Evolutionary conservation across 64 coral and sea anemone genomes (phyloP).

Genomic region (Pocillopora damicornis): DNA sequence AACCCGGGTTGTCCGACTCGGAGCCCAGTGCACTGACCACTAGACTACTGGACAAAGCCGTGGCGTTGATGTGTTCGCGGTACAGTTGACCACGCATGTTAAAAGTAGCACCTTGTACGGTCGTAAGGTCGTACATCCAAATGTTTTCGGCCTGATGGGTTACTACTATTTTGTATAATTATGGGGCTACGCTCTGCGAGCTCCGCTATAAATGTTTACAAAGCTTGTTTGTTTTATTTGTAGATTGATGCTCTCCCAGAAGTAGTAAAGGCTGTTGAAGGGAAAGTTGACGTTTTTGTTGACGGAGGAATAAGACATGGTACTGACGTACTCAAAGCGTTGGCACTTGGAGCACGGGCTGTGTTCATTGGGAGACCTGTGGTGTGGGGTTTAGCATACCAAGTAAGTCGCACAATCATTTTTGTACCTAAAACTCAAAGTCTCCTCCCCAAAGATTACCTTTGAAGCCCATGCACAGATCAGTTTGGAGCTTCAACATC

Average conservation of each 20-base stretch:
- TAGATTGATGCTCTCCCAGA: slow-evolving; percentile 86
- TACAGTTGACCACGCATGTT: too few species aligned
- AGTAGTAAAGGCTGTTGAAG: slow-evolving; percentile 74
- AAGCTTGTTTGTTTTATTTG: not conserved
- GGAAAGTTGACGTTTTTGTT: slow-evolving; percentile 70
- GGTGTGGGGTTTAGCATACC: slow-evolving; percentile 63
- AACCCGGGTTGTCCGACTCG: too few species aligned
- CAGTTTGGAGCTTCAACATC: too few species aligned
- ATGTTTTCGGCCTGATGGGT: too few species aligned
- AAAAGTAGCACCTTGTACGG: too few species aligned
- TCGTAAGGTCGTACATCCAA: too few species aligned
- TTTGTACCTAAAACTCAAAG: not conserved
- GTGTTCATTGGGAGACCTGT: slow-evolving; percentile 88
- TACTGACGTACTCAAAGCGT: slow-evolving; percentile 83
- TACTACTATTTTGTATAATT: too few species aligned
- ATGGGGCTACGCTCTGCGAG: too few species aligned
- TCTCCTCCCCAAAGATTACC: not conserved
- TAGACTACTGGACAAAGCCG: too few species aligned
- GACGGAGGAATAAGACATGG: slow-evolving; percentile 83
- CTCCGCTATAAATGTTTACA: not conserved
- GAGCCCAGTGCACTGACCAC: too few species aligned
- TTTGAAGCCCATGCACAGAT: too few species aligned
- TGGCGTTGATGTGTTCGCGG: too few species aligned
- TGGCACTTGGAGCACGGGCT: slow-evolving; percentile 78
- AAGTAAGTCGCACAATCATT: slow-evolving; percentile 30